Conservation (phyloP, 2,113 vertebrate species). For the Protobothrops mucrosquamatus region DNA sequence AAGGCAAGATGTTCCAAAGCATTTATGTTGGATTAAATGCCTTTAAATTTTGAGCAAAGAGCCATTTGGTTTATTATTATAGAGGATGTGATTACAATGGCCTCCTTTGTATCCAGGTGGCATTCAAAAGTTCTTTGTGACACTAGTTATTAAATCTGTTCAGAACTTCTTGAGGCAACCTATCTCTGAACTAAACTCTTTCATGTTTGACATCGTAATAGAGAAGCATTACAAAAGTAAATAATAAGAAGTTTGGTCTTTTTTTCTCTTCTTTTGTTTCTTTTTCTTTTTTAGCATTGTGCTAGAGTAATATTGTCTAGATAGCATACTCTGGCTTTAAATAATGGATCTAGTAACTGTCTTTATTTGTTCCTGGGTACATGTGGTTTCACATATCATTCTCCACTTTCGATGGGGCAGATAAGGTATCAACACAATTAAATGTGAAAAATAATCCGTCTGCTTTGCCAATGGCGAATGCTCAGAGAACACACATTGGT, state of each 20-base stretch:
- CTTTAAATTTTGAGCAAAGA: constrained; percentile 24
- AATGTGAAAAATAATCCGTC: constrained; percentile 88
- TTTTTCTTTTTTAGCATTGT: constrained; percentile 7
- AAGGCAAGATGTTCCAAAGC: constrained; percentile 17
- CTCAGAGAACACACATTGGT: constrained; percentile 78
- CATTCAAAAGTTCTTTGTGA: constrained; percentile 30
- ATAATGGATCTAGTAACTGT: constrained; percentile 66
- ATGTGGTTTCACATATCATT: constrained; percentile 76
- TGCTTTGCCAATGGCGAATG: constrained; percentile 73
- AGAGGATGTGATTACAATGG: constrained; percentile 18
- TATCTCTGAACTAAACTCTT: constrained; percentile 36
- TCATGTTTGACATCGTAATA: constrained; percentile 41
- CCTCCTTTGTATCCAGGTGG: constrained; percentile 49
- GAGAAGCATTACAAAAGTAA: constrained; percentile 42
- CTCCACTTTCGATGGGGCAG: constrained; percentile 78
- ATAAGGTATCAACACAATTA: constrained; percentile 91
- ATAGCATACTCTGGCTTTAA: constrained; percentile 73
- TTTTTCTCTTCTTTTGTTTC: neutral
- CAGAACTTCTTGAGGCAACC: constrained; percentile 42
- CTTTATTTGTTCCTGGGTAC: constrained; percentile 61
- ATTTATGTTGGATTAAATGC: constrained; percentile 32
- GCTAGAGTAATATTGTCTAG: constrained; percentile 53
- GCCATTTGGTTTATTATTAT: constrained; percentile 7
- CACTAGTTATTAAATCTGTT: constrained; percentile 47
- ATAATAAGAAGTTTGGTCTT: constrained; percentile 33